Base-by-base conservation (phyloP, 2,797 vertebrate genomes). In the Cyprinella venusta region DNA sequence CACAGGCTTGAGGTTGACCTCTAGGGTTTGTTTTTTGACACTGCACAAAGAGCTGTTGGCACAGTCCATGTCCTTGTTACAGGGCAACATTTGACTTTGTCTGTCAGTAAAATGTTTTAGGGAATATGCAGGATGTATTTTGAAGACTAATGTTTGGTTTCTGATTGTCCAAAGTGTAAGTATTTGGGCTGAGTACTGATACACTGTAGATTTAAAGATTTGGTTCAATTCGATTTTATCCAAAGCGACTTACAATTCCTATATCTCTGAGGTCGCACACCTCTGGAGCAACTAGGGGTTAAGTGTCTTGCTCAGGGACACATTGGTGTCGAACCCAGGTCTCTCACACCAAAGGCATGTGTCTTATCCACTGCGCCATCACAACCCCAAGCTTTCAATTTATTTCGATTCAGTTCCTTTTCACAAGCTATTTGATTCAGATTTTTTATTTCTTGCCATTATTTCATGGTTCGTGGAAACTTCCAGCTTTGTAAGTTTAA, bases 11-110 rank as follows among this genome's bases (percentile, higher is more conserved):
- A 85, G 84, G 74, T 70, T 65, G 40, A 63, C 86, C 40, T 8
- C 10, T 81, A 50, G 64, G 68, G 85, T 90, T 86, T 80, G 80
- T 74, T 68, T 81, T 90, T 85, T 72, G 48, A 80, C 81, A 67
- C 30, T n/a, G n/a, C 63, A 82, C 79, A 85, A 75, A 83, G 87
- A 87, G 84, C 67, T 89, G 42, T 67, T 67, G 38, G 74, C 48
- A 19, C 71, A 15, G 12, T 82, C 15, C 86, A 77, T 88, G 52
- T 65, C 68, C 8, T 76, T 86, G 72, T 33, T 61, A 61, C 42
- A 6, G 65, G 5, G 33, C 52, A 77, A 19, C 40, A 42, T 75
- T 82, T 38, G 38, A 26, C 42, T 33, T 26, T 16, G 36, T 50
- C 59, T 81, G n/a, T 48, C 38, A 61, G 42, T 82, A 52, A 82